A percentile compares a stretch with the other conserved stretches of the same genome.
phyloP scores from a whole-genome alignment of 2,888 invertebrate genomes.

The Rhingia campestris region DNA sequence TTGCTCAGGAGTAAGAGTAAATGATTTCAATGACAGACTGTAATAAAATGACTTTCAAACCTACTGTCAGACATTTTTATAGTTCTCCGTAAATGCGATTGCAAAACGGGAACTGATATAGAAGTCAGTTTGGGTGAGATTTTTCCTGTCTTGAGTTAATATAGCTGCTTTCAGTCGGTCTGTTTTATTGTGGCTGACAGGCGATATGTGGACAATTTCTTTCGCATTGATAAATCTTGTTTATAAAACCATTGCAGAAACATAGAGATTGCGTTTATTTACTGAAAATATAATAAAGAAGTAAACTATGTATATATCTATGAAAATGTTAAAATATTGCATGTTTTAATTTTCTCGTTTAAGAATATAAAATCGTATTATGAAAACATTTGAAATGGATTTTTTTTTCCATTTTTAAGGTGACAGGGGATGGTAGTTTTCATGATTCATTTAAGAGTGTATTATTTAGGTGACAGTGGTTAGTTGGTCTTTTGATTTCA shows the following conservation, averaged over 20 bases:
- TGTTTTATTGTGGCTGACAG: background rate
- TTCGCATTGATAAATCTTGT: background rate
- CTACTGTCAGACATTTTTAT: background rate
- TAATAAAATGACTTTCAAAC: conserved; percentile 1
- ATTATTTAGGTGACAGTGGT: too few species aligned
- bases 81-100: conserved; percentile 21
- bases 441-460: too few species aligned
- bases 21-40: background rate
- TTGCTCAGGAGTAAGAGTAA: background rate
- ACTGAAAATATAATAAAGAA: background rate
- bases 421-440: too few species aligned
- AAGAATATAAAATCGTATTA: too few species aligned
- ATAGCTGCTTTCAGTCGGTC: conserved; percentile 25
- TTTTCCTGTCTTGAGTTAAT: conserved; percentile 43
- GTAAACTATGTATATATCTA: too few species aligned
- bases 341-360: too few species aligned
- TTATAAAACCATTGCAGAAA: background rate
- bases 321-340: too few species aligned
- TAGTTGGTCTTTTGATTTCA: too few species aligned
- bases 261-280: background rate
- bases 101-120: conserved; percentile 28
- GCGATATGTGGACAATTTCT: background rate
- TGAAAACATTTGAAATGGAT: too few species aligned
- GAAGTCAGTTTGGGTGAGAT: conserved; percentile 47
- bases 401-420: too few species aligned